A percentile compares a stretch with the other conserved stretches of the same genome.
phyloP scores from a whole-genome alignment of 2,113 vertebrate species.

The Actenoides lindsayi region DNA sequence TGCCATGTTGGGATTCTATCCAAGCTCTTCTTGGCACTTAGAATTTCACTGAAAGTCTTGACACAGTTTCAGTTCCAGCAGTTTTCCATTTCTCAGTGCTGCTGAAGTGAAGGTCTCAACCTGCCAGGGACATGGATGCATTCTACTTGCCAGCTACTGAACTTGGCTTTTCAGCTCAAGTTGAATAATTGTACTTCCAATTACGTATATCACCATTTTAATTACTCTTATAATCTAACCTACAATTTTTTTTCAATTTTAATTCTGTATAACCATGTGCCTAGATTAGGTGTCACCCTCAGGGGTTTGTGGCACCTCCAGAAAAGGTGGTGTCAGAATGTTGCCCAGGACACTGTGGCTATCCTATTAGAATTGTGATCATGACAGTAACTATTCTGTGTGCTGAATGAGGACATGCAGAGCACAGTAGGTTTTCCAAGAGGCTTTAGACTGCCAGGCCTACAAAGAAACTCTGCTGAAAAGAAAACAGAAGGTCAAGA shows the following conservation, averaged over 20 bases:
- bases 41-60: not conserved
- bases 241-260: not conserved
- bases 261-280: not conserved
- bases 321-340: not conserved
- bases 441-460: not conserved
- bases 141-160: not conserved
- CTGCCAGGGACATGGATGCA: fast-evolving
- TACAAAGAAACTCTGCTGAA: not conserved
- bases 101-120: not conserved
- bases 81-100: not conserved
- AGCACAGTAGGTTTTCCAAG: not conserved
- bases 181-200: not conserved
- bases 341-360: not conserved
- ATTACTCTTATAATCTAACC: not conserved
- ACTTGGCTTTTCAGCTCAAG: not conserved
- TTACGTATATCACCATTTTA: not conserved
- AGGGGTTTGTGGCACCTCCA: not conserved
- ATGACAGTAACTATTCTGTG: not conserved
- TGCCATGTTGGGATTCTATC: not conserved
- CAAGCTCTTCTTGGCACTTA: not conserved
- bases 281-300: not conserved
- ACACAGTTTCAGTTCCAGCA: not conserved
- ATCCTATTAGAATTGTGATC: not conserved
- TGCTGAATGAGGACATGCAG: not conserved
- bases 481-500: not conserved